Evolutionary conservation across 2,888 invertebrate genomes (phyloP), one percentile per base, ranked within the genome.

Genomic region (Drosophila eohydei): DNA sequence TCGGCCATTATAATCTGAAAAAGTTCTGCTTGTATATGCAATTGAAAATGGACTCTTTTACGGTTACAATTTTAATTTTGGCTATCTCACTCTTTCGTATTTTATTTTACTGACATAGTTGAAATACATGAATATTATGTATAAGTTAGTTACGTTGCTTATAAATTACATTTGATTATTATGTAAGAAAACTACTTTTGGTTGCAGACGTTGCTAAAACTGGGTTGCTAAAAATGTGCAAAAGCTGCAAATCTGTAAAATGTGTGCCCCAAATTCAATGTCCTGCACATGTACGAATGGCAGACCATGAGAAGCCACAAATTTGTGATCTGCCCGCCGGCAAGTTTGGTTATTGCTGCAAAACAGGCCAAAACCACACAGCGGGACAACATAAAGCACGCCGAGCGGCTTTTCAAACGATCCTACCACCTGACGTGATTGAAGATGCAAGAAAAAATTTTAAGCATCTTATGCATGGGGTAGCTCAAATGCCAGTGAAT

Each of bases 251-350:
- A 0, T 91, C 93, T 0, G 93, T 94, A 0, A 84, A 87, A 50
- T 96, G 95, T 81, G 95, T 95, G 5, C 94, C 95, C 0, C 94
- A 93, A 73, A 94, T 96, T 28, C 95, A 95, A 88, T 96, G 96
- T 89, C 95, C 96, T 1, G 95, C 95, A 0, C 95, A 95, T 88
- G 91, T 95, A 5, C 92, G 93, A 4, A 87, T 91, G 90, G 78
- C 80, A 46, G 77, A 72, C 0, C 75, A 89, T 48, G 89, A 91
- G 40, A 91, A 91, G 65, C 93, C 93, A 1, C 94, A 94, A 14
- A 87, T 92, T 28, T 96, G 95, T 78, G 94, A 94, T 57, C 91
- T 95, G 14, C 79, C 91, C 2, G 89, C 91, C 1, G 93, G 93
- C 0, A 85, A 93, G 4, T 89, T 89, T 67, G 96, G 96, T 0